Evolutionary conservation across 2,797 vertebrate genomes (phyloP).

Genomic region (Carduelis carduelis): DNA sequence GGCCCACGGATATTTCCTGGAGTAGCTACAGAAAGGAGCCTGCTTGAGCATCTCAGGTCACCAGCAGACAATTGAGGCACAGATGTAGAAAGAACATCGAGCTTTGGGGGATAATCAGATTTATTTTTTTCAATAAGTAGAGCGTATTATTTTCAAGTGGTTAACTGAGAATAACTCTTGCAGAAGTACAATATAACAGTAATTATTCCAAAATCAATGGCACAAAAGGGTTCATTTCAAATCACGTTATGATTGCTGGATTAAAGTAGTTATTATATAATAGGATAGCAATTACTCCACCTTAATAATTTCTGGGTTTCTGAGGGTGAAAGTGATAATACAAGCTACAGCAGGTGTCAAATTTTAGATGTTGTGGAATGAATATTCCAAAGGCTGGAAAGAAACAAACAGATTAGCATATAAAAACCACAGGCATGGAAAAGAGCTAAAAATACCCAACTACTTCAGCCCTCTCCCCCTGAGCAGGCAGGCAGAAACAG

Average conservation of each 20-base stretch:
- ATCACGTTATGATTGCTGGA: conserved; percentile 59
- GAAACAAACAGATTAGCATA: conserved; percentile 35
- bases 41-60: conserved; percentile 27
- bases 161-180: conserved; percentile 63
- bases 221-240: conserved; percentile 64
- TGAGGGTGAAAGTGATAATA: conserved; percentile 46
- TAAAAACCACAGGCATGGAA: conserved; percentile 26
- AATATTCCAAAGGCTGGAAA: conserved; percentile 27
- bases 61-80: conserved; percentile 7
- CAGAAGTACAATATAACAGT: conserved; percentile 53
- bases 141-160: conserved; percentile 63
- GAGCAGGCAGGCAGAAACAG: neutral
- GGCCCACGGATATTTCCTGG: neutral
- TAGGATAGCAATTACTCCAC: conserved; percentile 56
- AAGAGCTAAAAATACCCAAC: conserved; percentile 6
- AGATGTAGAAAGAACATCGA: conserved; percentile 40
- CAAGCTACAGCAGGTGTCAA: conserved; percentile 23
- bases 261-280: conserved; percentile 51
- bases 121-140: conserved; percentile 56
- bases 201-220: conserved; percentile 66
- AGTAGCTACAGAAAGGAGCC: neutral
- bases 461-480: neutral
- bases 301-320: conserved; percentile 59
- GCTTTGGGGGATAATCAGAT: conserved; percentile 43
- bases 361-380: conserved; percentile 28